Conservation (phyloP, 2,113 vertebrate genomes). For the Tamias sibiricus region DNA sequence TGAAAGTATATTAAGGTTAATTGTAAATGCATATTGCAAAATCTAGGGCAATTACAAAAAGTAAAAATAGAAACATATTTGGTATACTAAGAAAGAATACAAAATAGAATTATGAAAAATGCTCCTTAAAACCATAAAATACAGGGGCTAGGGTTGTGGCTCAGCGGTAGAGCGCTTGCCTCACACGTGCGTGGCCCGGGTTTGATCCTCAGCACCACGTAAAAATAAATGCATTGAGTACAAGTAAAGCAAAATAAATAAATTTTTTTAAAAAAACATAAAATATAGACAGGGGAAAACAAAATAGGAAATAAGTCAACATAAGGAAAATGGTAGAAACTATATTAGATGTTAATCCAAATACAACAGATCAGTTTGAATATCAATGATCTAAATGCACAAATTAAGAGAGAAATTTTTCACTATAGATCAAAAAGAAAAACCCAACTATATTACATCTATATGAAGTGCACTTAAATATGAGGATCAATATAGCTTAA, state of each 20-base stretch:
- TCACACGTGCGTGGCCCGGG: no score
- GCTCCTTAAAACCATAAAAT: not conserved
- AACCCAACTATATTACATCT: not conserved
- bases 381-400: not conserved
- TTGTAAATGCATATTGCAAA: not conserved
- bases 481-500: not conserved
- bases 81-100: not conserved
- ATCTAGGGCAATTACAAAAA: not conserved
- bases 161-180: no score
- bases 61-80: not conserved
- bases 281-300: not conserved
- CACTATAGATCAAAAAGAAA: not conserved
- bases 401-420: not conserved
- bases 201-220: no score
- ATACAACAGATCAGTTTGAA: not conserved
- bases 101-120: not conserved
- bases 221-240: no score
- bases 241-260: no score
- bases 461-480: not conserved
- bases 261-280: no score
- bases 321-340: not conserved
- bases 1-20: not conserved
- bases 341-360: not conserved
- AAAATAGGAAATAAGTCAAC: not conserved
- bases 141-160: no score